Base-by-base conservation (phyloP, 2,888 invertebrate species). In the Osmoderma eremita region DNA sequence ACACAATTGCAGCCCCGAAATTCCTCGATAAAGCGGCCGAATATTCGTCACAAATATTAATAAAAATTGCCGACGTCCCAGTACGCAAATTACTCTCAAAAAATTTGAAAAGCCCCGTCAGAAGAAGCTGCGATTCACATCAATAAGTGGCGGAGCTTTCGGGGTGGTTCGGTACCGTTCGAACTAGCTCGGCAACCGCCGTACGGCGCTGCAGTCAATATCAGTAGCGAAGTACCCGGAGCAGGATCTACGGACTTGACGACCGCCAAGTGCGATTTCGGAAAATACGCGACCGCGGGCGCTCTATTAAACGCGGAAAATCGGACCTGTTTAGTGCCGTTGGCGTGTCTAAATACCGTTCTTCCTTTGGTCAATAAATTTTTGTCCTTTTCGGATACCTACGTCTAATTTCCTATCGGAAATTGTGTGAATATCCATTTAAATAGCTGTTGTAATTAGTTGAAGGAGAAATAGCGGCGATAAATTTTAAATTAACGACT, bases 191-290 rank as follows among this genome's bases (percentile, higher is more conserved):
- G 74, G 54, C 42, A 24, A 45, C 68, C 71, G 71, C 70, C 67
- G 65, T 56, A 71, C 65, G 73, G 74, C 73, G 73, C 74, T 72
- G 72, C 69, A 71, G 74, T 74, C 74, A 74, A 74, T 74, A 73
- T 65, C 70, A 72, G 69, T 67, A 58, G 69, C 63, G 70, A 73
- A 67, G 68, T 62, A 70, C 65, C 56, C 69, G 63, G 66, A 68
- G 68, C 67, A 70, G 72, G 72, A 73, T 69, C 72, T 62, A 65
- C 58, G 70, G 67, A 64, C 56, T 38, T 30, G 36, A 10, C 58
- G 58, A 17, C 58, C 30, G 18, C 45, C 17, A 45, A 61, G 41
- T 61, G 30, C 58, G 58, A 45, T 61, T 61, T 45, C 56, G 56
- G 45, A 61, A 56, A 61, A 45, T 61, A 61, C 58, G 58, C 36